Evolutionary conservation across 2,797 vertebrate genomes (phyloP).

Genomic region (Notamacropus eugenii): DNA sequence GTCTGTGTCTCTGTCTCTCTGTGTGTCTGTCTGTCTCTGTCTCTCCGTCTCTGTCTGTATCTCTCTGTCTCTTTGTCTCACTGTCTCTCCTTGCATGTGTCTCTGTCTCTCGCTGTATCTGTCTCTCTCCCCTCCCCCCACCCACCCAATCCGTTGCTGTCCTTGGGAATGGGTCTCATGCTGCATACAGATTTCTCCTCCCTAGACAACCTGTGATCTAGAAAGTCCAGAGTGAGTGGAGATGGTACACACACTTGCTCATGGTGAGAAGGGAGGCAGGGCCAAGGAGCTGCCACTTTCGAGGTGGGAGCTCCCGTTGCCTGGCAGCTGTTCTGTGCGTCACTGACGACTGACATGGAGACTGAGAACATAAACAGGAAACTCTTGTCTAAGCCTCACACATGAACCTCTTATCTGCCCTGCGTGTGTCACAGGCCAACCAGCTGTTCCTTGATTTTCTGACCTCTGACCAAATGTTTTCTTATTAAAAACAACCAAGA

Average conservation of each 20-base stretch:
- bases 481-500: background rate
- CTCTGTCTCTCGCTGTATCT: background rate
- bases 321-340: background rate
- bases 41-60: background rate
- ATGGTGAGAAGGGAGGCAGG: background rate
- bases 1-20: background rate
- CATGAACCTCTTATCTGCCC: background rate
- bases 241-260: background rate
- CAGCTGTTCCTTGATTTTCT: background rate
- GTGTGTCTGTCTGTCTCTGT: background rate
- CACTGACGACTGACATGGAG: background rate
- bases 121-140: background rate
- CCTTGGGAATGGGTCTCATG: background rate
- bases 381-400: background rate
- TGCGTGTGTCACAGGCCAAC: background rate
- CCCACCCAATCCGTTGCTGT: no score
- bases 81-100: no score
- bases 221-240: rapidly evolving
- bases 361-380: background rate
- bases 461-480: background rate
- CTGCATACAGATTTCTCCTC: background rate
- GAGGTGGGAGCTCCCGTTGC: background rate
- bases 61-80: background rate
- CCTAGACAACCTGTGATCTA: background rate
- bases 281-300: background rate